Conservation (phyloP, 2,888 invertebrate genomes). For the Amphimallon solstitiale region DNA sequence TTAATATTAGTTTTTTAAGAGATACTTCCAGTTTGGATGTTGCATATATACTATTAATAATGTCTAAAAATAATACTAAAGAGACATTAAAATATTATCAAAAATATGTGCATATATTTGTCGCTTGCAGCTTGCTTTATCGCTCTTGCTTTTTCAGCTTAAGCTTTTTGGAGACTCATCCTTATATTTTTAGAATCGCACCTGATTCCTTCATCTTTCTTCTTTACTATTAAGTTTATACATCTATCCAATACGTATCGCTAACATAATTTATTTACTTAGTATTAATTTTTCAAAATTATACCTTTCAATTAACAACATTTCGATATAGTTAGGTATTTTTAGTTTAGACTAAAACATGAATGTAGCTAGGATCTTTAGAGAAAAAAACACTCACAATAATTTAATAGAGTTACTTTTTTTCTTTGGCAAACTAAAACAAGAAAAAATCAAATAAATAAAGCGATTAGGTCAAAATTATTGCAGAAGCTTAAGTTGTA, state of each 20-base stretch:
- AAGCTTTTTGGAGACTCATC: constrained; percentile 56
- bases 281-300: constrained; percentile 16
- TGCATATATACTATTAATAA: no score
- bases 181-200: constrained; percentile 50
- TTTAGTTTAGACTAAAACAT: constrained; percentile 8
- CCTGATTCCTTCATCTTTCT: constrained; percentile 29
- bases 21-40: no score
- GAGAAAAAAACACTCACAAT: no score
- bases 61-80: not conserved
- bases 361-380: no score
- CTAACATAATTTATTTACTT: constrained; percentile 6
- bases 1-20: no score
- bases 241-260: constrained; percentile 10
- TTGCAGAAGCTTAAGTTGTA: constrained; percentile 53
- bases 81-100: not conserved
- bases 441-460: constrained; percentile 2
- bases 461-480: constrained; percentile 34
- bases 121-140: constrained; percentile 6
- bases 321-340: not conserved
- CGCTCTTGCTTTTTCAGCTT: constrained; percentile 36
- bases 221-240: constrained; percentile 30
- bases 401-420: no score
- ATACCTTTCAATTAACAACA: constrained; percentile 1
- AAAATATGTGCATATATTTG: constrained; percentile 14
- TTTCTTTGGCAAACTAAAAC: not conserved